These are phyloP conservation scores for Amphiprion percula DNA, from an alignment of 2,113 vertebrate genomes.

Conservation along the genomic window DNA sequence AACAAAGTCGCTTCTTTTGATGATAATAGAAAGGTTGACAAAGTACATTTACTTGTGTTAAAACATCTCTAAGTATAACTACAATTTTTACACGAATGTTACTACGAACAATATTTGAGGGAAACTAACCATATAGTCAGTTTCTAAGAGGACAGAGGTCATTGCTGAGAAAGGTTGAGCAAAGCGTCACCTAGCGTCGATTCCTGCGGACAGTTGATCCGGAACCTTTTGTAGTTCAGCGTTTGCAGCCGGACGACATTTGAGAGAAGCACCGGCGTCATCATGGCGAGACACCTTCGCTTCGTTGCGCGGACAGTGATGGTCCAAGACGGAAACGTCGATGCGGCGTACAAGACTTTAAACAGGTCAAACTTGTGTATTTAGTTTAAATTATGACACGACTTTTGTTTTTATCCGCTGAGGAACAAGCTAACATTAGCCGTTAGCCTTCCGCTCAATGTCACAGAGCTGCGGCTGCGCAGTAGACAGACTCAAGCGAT, in stretches of 20 bases:
- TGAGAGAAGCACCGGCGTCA: background rate
- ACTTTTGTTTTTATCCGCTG: rapidly evolving
- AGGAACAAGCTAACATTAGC: background rate
- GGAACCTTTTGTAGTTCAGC: slow-evolving; percentile 32
- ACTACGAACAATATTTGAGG: background rate
- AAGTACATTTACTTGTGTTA: no score
- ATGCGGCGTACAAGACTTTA: slow-evolving; percentile 86
- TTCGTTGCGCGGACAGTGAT: slow-evolving; percentile 93
- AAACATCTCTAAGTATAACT: no score
- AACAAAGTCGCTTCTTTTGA: no score
- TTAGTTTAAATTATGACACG: rapidly evolving
- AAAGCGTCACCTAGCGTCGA: slow-evolving; percentile 64
- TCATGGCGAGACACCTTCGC: slow-evolving; percentile 91
- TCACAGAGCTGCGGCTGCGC: slow-evolving; percentile 66
- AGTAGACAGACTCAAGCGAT: background rate
- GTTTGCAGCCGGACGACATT: slow-evolving; percentile 54
- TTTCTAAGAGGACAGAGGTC: no score
- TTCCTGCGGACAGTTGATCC: background rate
- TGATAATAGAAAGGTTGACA: no score
- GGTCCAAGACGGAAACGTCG: slow-evolving; percentile 89
- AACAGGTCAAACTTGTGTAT: slow-evolving; percentile 81
- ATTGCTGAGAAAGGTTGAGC: background rate
- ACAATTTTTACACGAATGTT: background rate
- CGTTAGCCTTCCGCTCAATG: slow-evolving; percentile 61
- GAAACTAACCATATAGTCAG: background rate